These are phyloP conservation scores for Tipula vernalis DNA, from an alignment of 2,888 invertebrate genomes.

Conservation along the genomic window DNA sequence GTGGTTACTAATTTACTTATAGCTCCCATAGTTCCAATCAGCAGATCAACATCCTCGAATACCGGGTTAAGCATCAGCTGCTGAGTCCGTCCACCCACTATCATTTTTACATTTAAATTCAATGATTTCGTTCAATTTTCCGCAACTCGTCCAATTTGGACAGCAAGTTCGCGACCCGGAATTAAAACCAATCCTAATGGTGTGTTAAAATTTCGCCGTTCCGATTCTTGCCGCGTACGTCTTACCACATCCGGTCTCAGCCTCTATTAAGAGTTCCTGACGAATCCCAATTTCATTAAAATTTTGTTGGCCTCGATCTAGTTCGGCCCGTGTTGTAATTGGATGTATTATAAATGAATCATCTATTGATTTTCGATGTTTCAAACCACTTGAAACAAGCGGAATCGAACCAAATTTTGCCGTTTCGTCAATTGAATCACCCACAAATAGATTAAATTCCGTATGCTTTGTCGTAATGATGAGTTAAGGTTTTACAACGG, in stretches of 20 bases:
- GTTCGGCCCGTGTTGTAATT: conserved; percentile 33
- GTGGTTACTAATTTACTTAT: conserved; percentile 63
- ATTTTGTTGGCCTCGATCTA: conserved; percentile 27
- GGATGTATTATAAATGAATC: conserved; percentile 72
- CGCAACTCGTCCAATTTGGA: conserved; percentile 48
- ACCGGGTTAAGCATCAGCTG: conserved; percentile 55
- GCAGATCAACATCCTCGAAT: conserved; percentile 54
- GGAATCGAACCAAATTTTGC: conserved; percentile 54
- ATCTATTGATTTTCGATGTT: conserved; percentile 56
- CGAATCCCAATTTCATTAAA: conserved; percentile 45
- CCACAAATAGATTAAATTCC: conserved; percentile 54
- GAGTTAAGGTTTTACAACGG: conserved; percentile 12
- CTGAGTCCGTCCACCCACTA: conserved; percentile 65
- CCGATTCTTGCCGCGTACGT: conserved; percentile 48
- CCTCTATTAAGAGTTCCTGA: conserved; percentile 53
- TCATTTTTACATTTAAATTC: conserved; percentile 46
- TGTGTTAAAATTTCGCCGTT: conserved; percentile 44
- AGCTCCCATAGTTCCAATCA: conserved; percentile 65
- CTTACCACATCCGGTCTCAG: conserved; percentile 94
- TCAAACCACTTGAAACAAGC: conserved; percentile 69
- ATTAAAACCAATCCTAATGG: conserved; percentile 68
- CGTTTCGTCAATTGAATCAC: conserved; percentile 26
- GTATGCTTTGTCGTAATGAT: conserved; percentile 35
- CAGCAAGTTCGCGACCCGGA: conserved; percentile 71
- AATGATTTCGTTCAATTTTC: conserved; percentile 39